Evolutionary conservation across 2,888 invertebrate species (phyloP).

Genomic region (Boloria euphrosyne): DNA sequence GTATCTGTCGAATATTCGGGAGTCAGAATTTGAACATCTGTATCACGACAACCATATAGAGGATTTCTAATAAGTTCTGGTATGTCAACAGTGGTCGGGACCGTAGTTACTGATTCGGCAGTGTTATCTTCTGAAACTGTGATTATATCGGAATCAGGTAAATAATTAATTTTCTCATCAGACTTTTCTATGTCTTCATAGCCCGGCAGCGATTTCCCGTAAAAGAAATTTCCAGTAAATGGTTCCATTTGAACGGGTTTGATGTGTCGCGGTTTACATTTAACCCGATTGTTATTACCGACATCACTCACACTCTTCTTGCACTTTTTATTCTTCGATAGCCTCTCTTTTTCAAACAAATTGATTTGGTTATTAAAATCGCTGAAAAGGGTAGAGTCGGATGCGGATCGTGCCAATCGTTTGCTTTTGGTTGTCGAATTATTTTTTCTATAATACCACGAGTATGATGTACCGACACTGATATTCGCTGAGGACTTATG

Average conservation of each 20-base stretch:
- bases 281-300: slow-evolving; percentile 64
- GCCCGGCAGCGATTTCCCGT: slow-evolving; percentile 72
- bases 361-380: slow-evolving; percentile 77
- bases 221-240: slow-evolving; percentile 76
- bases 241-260: slow-evolving; percentile 74
- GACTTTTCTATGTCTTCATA: slow-evolving; percentile 64
- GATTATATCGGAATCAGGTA: slow-evolving; percentile 72
- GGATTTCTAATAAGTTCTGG: slow-evolving; percentile 73
- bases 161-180: slow-evolving; percentile 70
- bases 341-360: slow-evolving; percentile 68
- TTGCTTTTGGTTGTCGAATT: slow-evolving; percentile 63
- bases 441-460: slow-evolving; percentile 78
- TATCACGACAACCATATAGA: slow-evolving; percentile 67
- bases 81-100: slow-evolving; percentile 64
- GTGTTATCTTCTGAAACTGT: slow-evolving; percentile 71
- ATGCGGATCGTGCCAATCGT: slow-evolving; percentile 64
- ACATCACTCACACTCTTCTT: slow-evolving; percentile 71
- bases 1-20: slow-evolving; percentile 61
- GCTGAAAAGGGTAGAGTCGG: slow-evolving; percentile 78
- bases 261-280: slow-evolving; percentile 62
- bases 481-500: slow-evolving; percentile 74
- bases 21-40: slow-evolving; percentile 57
- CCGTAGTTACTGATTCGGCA: slow-evolving; percentile 64
- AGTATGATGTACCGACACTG: slow-evolving; percentile 76
- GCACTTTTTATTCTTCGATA: slow-evolving; percentile 60